phyloP scores from a whole-genome alignment of 2,888 invertebrate species.

The Brachypalpus laphriformis region DNA sequence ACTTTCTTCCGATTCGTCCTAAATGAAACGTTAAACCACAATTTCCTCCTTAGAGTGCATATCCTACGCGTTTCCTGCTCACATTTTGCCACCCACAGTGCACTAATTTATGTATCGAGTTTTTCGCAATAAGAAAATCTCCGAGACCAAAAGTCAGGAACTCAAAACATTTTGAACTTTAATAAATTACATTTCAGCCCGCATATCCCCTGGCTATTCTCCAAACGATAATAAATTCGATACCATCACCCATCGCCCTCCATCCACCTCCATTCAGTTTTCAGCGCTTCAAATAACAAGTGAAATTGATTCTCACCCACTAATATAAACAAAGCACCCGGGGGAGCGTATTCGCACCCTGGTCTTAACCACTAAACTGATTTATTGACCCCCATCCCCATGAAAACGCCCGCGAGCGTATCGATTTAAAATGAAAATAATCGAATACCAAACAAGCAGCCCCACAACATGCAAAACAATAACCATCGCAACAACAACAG shows the following conservation, averaged over 20 bases:
- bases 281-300: constrained; percentile 6
- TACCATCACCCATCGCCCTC: neutral
- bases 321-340: constrained; percentile 2
- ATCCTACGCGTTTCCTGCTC: too few relatives aligned
- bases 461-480: neutral
- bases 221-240: neutral
- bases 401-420: neutral
- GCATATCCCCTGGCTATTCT: neutral
- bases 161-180: neutral
- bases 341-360: neutral
- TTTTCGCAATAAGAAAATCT: neutral
- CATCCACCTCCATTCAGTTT: neutral
- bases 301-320: constrained; percentile 40
- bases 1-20: too few relatives aligned
- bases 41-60: too few relatives aligned
- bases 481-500: neutral
- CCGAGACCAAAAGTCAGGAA: constrained; percentile 1
- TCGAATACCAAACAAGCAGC: neutral
- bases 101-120: constrained; percentile 7
- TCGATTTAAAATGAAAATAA: constrained; percentile 32
- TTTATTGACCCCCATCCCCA: neutral
- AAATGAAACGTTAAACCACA: too few relatives aligned
- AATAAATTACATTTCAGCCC: constrained; percentile 12
- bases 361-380: constrained; percentile 20
- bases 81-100: too few relatives aligned